Percentiles rank a stretch among this genome's conserved stretches.
Conservation (phyloP, 2,797 vertebrate species). For the Pangasius krempfi region DNA sequence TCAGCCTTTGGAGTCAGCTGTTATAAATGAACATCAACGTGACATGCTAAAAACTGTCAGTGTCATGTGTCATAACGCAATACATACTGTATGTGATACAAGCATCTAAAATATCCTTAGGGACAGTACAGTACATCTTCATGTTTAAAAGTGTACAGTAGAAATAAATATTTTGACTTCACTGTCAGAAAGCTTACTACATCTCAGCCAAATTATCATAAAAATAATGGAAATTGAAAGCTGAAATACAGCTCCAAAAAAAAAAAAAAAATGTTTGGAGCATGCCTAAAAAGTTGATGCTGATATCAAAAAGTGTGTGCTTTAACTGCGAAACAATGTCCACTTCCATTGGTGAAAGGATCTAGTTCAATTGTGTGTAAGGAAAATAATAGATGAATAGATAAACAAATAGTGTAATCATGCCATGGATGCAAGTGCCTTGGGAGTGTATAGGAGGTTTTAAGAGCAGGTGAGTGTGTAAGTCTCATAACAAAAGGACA, state of each 20-base stretch:
- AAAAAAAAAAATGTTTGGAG: neutral
- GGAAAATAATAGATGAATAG: neutral
- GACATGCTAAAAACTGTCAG: neutral
- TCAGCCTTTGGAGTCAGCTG: neutral
- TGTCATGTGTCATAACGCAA: neutral
- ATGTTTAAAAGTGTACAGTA: neutral
- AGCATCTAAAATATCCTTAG: neutral
- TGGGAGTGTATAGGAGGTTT: neutral
- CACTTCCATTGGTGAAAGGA: neutral
- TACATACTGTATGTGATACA: neutral
- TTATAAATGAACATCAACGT: neutral
- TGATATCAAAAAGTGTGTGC: neutral
- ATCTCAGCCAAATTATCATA: neutral
- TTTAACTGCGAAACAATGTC: neutral
- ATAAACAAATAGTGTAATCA: neutral
- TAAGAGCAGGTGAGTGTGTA: constrained; percentile 13
- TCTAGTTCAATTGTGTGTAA: neutral
- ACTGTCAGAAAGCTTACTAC: neutral
- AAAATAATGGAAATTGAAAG: neutral
- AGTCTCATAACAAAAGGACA: constrained; percentile 14
- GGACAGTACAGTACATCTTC: neutral
- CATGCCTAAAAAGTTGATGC: neutral
- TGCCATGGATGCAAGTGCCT: neutral
- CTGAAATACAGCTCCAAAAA: neutral
- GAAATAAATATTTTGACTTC: neutral